A percentile compares a stretch with the other conserved stretches of the same genome.
These are phyloP conservation scores for Daubentonia madagascariensis DNA, from an alignment of 2,113 vertebrate species.

Conservation along the genomic window DNA sequence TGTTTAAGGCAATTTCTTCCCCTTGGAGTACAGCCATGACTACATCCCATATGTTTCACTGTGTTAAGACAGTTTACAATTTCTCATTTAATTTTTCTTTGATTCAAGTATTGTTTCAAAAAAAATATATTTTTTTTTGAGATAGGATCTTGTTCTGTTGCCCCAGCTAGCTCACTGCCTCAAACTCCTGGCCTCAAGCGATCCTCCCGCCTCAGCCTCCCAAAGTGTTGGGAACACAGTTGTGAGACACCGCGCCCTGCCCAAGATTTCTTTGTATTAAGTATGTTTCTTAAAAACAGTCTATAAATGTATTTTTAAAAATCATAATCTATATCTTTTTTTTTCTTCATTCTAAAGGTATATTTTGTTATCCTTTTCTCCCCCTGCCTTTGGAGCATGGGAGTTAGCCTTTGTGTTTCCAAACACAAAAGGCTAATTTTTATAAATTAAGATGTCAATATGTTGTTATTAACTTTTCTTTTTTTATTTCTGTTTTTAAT, in stretches of 20 bases:
- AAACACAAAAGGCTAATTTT: neutral
- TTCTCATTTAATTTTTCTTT: neutral
- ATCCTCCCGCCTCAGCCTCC: no score
- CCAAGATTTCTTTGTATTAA: neutral
- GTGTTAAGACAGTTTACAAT: neutral
- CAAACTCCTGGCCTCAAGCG: no score
- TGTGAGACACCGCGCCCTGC: neutral
- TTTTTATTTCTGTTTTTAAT: slow-evolving; percentile 7
- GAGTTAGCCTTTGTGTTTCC: slow-evolving; percentile 14
- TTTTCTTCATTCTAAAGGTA: neutral
- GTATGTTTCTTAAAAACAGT: neutral
- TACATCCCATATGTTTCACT: neutral
- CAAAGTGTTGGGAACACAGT: no score
- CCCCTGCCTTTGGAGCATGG: neutral
- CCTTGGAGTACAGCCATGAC: neutral
- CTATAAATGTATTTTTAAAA: neutral
- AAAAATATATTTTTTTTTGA: neutral
- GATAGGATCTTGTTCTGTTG: no score
- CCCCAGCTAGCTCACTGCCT: no score
- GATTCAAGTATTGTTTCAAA: neutral
- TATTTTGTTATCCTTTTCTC: neutral
- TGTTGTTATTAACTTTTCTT: neutral
- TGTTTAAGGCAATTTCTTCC: neutral
- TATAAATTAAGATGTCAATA: neutral
- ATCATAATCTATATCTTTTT: neutral